Base-by-base conservation (phyloP, 1,140 invertebrate species). In the Teleopsis dalmanni region DNA sequence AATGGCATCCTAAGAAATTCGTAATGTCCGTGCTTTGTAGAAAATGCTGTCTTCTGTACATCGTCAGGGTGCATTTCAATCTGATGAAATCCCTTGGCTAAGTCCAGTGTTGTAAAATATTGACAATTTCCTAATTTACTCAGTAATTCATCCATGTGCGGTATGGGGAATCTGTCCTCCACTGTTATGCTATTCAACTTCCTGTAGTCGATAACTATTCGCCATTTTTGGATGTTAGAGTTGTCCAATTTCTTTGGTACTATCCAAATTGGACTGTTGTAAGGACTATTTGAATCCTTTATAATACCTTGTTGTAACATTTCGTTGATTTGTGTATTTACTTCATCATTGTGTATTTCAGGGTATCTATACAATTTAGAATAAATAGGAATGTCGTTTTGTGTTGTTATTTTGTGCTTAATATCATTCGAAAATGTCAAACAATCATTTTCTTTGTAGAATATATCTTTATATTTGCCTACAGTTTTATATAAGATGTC, bases 231-330 rank as follows among this genome's bases (percentile, higher is more conserved):
- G 23, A 18, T 25, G 19, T 55, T 59, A 16, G 54, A 56, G 16
- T 58, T 48, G 31, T 64, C 60, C 27, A n/a, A 11, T 46, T 51
- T 51, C 27, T 51, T 22, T 65, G 62, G 34, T 41, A 58, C 40
- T 2, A 51, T 40, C 43, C 42, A 46, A 14, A 51, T 22, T 3
- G 43, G 49, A 25, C 34, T 38, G 16, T 55, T 60, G 52, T 61
- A 73, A 8, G 60, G 61, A 25, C 58, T 64, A 27, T 48, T 48
- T n/a, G 58, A 65, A 21, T 55, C 54, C 37, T 51, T 38, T 45
- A 74, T 73, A 11, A 73, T 71, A n/a, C 55, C 55, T 52, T 73
- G 54, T 16, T 60, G 38, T 46, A 69, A 50, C 65, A 72, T 68
- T 55, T 72, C 43, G 1, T 1, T 31, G 7, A 50, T 50, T 38